Evolutionary conservation across 1,140 invertebrate species (phyloP), one percentile per base, ranked within the genome.

Genomic region (Papilio helenus): DNA sequence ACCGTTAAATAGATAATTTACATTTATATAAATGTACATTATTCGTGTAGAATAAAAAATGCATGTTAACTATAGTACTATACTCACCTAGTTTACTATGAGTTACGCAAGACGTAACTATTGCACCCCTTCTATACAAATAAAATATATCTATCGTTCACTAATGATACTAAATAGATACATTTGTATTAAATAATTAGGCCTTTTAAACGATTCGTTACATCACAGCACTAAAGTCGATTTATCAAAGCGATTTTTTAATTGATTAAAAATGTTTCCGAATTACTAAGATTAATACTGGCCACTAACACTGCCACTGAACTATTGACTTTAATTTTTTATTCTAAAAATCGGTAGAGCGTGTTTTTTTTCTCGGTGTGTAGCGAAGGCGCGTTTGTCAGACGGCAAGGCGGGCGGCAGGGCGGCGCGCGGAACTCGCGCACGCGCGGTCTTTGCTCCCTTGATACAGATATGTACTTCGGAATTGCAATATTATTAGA

Each of bases 361-460:
- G 55, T 81, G 68, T 79, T 72, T 72, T 81, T 78, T 76, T 61
- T 79, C 61, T 81, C 65, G 72, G 72, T 72, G 20, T 73, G 79
- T 71, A 68, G 58, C 71, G 71, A 72, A 72, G 76, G 61, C 80
- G 74, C 81, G 79, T 82, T 79, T 65, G 79, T 77, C 79, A 72
- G 79, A 74, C 51, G 39, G 78, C 80, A 68, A 7, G 51, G 51
- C 51, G 51, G 51, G 84, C 86, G 89, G 84, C 85, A 49, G 44
- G 86, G 85, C 85, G 87, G 83, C 79, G 79, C 80, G 86, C 72
- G 58, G 16, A 71, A 34, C 44, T 46, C 83, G 90, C 88, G 90
- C 90, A 79, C 77, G 88, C 90, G 90, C 85, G 89, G 81, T 80
- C 80, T 42, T 87, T 87, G 85, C 88, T 88, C 89, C 89, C 88